Conservation (phyloP, 2,888 invertebrate species). For the Ormia ochracea region DNA sequence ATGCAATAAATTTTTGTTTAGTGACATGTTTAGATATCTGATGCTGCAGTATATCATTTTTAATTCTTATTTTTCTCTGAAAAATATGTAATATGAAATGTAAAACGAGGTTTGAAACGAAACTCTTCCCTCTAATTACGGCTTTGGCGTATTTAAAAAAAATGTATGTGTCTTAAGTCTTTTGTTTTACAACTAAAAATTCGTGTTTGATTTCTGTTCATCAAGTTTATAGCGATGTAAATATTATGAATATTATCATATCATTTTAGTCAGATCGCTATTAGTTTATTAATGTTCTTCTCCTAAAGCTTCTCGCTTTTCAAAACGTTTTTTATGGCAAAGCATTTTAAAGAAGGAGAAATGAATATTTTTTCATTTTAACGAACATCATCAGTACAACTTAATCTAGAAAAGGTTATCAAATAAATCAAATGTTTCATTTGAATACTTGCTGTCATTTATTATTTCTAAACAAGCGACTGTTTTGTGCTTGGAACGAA, state of each 20-base stretch:
- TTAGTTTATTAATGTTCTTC: no score
- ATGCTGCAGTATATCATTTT: background rate
- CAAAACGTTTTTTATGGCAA: no score
- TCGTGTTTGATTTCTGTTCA: no score
- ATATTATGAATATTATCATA: no score
- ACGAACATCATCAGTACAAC: background rate
- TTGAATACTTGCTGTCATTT: background rate
- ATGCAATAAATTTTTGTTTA: conserved; percentile 9
- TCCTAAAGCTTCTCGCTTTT: no score
- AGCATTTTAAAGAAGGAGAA: no score
- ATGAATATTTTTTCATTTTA: no score
- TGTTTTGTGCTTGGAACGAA: background rate
- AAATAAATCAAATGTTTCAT: background rate
- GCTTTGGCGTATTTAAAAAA: background rate
- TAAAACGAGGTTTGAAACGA: background rate
- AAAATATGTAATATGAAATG: no score
- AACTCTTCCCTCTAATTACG: background rate
- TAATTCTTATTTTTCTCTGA: background rate
- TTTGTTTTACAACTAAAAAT: no score
- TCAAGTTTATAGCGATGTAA: no score
- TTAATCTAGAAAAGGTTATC: conserved; percentile 28
- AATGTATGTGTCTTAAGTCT: conserved; percentile 44
- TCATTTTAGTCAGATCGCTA: no score
- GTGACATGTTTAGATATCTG: background rate
- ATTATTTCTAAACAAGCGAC: conserved; percentile 9